Conservation (phyloP, 30 jellyfish, hydroid and myxozoan species). For the Rhopilema esculentum region DNA sequence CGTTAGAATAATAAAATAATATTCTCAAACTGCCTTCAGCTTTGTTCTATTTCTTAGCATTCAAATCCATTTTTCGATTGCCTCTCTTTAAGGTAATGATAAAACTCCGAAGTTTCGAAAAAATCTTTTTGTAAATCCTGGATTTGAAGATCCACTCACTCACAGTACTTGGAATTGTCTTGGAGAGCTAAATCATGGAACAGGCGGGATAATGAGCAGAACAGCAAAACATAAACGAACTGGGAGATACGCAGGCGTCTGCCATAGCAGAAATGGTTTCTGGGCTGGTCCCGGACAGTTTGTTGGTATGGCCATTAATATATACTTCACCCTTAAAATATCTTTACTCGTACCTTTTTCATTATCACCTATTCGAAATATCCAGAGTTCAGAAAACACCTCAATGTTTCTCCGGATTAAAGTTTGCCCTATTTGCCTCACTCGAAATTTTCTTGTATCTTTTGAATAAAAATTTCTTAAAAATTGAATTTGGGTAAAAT, state of each 20-base stretch:
- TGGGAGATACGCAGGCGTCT: conserved; percentile 77
- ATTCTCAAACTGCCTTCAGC: neutral
- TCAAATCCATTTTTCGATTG: neutral
- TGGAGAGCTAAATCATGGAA: conserved; percentile 75
- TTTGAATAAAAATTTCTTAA: too few species aligned
- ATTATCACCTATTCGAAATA: too few species aligned
- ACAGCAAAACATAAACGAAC: conserved; percentile 30
- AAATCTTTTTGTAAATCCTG: conserved; percentile 66
- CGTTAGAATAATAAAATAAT: too few species aligned
- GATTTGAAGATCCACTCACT: conserved; percentile 63
- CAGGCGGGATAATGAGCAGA: conserved; percentile 76
- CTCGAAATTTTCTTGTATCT: neutral
- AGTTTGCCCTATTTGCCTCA: too few species aligned
- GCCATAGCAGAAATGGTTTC: conserved; percentile 66
- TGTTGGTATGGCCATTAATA: conserved; percentile 56
- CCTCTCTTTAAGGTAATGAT: neutral
- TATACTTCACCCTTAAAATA: neutral
- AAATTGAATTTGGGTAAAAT: too few species aligned
- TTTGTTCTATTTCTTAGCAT: neutral
- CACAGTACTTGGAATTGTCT: conserved; percentile 69
- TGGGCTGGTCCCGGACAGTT: conserved; percentile 97
- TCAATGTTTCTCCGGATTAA: too few species aligned
- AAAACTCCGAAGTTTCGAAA: neutral
- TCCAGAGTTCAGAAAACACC: too few species aligned
- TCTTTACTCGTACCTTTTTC: neutral